Percentiles rank a stretch among this genome's conserved stretches.
These are phyloP conservation scores for Camelus bactrianus DNA, from an alignment of 2,113 vertebrate species.

Conservation along the genomic window DNA sequence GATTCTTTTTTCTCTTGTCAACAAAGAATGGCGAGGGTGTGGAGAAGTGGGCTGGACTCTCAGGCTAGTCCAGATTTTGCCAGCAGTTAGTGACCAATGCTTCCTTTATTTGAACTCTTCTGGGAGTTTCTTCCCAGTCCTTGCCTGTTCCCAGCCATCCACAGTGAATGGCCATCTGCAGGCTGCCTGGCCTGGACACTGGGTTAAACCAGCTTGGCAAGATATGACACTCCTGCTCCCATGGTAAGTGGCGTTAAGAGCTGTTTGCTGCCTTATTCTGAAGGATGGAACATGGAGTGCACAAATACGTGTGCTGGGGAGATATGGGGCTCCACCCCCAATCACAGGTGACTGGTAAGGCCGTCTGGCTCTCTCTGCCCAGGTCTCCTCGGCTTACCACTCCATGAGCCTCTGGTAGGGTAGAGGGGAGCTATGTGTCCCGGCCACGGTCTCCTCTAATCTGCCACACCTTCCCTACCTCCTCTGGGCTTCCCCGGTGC, in stretches of 20 bases:
- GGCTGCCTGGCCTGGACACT: background rate
- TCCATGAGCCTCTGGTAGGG: background rate
- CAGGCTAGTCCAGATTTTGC: background rate
- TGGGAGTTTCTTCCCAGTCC: background rate
- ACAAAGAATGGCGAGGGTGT: background rate
- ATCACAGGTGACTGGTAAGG: background rate
- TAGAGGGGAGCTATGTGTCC: background rate
- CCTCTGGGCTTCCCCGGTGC: background rate
- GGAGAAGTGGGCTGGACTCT: too few relatives aligned
- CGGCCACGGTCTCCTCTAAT: background rate
- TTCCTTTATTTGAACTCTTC: background rate
- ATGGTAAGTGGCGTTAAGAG: background rate
- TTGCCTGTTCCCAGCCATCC: background rate
- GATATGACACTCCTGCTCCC: rapidly evolving
- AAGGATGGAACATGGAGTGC: background rate
- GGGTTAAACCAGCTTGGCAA: background rate
- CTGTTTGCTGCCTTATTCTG: background rate
- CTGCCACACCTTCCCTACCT: background rate
- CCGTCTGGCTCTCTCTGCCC: background rate
- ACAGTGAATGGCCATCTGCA: background rate
- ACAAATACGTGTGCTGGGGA: background rate
- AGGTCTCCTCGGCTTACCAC: background rate
- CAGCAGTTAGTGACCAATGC: background rate
- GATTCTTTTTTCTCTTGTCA: background rate
- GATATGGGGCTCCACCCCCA: background rate